Evolutionary conservation across 2,797 vertebrate genomes (phyloP).

Genomic region (Pseudocheirus occidentalis): DNA sequence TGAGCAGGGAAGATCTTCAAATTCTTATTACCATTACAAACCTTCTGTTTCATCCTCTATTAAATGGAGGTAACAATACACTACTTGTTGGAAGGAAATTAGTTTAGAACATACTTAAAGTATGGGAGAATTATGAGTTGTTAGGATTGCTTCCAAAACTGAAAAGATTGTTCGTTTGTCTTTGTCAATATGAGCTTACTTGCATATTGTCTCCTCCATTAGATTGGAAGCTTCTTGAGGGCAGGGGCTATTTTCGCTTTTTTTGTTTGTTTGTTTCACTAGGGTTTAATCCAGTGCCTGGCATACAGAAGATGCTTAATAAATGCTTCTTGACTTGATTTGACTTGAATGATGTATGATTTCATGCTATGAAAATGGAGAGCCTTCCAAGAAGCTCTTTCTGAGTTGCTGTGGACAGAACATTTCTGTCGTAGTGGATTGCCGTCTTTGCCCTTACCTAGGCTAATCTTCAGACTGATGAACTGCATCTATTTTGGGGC

Average conservation of each 20-base stretch:
- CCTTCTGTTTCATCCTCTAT: neutral
- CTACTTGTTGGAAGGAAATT: neutral
- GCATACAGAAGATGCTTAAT: neutral
- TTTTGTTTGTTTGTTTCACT: neutral
- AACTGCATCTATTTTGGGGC: neutral
- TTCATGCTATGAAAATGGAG: neutral
- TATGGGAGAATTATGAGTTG: neutral
- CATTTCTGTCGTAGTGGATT: too few relatives aligned
- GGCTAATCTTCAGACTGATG: neutral
- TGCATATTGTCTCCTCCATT: neutral
- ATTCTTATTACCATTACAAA: too few relatives aligned
- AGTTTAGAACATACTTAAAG: too few relatives aligned
- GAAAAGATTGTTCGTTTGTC: too few relatives aligned
- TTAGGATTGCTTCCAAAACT: neutral
- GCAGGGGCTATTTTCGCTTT: neutral
- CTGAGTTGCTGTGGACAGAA: neutral
- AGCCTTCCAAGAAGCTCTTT: neutral
- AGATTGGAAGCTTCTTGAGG: neutral
- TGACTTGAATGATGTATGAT: neutral
- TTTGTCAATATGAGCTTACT: too few relatives aligned
- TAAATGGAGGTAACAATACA: neutral
- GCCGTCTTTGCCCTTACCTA: neutral
- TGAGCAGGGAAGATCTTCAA: too few relatives aligned
- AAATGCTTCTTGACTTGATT: neutral
- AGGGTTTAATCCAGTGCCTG: neutral